Conservation (phyloP, 2,888 invertebrate genomes). For the Lampropteryx suffumata region DNA sequence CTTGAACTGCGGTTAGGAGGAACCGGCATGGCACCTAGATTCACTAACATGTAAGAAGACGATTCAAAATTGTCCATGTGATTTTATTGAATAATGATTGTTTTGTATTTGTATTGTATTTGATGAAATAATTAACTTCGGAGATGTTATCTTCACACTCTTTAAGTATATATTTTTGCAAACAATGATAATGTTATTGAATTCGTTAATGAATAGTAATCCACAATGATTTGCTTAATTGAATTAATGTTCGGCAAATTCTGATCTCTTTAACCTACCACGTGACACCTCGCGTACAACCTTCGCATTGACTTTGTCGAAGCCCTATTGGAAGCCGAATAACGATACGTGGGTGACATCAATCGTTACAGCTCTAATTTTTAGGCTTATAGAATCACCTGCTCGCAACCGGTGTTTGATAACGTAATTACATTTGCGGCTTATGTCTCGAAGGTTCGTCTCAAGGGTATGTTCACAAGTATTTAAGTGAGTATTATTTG, state of each 20-base stretch:
- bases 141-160: too few species aligned
- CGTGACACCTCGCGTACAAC: constrained; percentile 5
- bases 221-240: constrained; percentile 1
- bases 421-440: constrained; percentile 9
- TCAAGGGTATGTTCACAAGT: background rate
- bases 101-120: too few species aligned
- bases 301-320: constrained; percentile 25
- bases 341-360: background rate
- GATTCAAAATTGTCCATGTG: too few species aligned
- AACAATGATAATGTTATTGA: too few species aligned
- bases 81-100: too few species aligned
- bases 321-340: constrained; percentile 11
- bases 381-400: constrained; percentile 11
- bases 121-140: too few species aligned
- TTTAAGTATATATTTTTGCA: background rate
- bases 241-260: constrained; percentile 14
- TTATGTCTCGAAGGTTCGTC: constrained; percentile 2
- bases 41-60: too few species aligned
- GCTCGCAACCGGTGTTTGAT: constrained; percentile 5
- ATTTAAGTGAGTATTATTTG: too few species aligned
- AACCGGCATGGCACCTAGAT: too few species aligned
- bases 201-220: too few species aligned
- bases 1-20: too few species aligned
- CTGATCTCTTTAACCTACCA: constrained; percentile 15
- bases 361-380: constrained; percentile 1